These are phyloP conservation scores for Mesembrinibis cayennensis DNA, from an alignment of 2,113 vertebrate species.

Conservation along the genomic window DNA sequence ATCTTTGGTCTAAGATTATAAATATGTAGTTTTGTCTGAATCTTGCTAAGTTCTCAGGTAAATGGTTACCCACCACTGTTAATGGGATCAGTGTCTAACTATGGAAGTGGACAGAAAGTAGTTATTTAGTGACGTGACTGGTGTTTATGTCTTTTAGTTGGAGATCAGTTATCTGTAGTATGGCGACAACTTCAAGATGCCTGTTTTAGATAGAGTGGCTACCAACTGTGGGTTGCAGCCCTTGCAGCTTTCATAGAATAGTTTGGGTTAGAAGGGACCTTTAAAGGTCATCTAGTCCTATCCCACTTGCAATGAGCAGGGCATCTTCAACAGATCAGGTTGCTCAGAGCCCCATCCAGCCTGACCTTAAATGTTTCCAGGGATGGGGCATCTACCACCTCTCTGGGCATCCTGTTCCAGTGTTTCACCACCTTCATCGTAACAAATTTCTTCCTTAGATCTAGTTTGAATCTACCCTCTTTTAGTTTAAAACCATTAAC, in stretches of 20 bases:
- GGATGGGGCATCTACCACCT: not conserved
- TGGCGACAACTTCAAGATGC: not conserved
- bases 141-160: not conserved
- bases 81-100: no score
- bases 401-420: not conserved
- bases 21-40: not conserved
- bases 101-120: not conserved
- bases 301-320: not conserved
- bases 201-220: not conserved
- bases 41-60: not conserved
- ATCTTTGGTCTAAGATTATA: not conserved
- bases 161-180: not conserved
- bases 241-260: not conserved
- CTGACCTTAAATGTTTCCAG: not conserved
- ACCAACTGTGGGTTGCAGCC: not conserved
- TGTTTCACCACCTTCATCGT: not conserved
- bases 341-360: not conserved
- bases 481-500: not conserved
- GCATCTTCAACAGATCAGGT: not conserved
- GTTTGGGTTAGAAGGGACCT: not conserved
- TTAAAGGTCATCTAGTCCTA: not conserved
- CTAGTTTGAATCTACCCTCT: not conserved
- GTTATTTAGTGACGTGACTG: not conserved
- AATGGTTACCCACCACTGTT: not conserved
- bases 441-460: not conserved